These are phyloP conservation scores for Malurus alboscapulatus DNA, from an alignment of 2,113 vertebrate genomes.

Conservation along the genomic window DNA sequence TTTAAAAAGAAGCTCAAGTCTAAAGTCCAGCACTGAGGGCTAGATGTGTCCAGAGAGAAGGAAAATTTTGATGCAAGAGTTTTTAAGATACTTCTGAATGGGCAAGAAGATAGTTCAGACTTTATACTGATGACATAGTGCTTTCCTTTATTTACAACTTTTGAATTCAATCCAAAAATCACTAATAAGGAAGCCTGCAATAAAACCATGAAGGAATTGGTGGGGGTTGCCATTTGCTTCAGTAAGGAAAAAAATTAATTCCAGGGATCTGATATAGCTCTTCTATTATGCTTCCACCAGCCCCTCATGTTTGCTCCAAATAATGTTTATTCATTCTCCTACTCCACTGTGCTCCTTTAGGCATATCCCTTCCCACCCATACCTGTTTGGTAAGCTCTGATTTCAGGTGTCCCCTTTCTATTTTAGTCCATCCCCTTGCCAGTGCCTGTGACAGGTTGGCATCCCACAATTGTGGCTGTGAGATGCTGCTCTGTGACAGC, in stretches of 20 bases:
- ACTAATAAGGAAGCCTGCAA: not conserved
- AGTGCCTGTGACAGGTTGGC: no score
- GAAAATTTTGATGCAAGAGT: not conserved
- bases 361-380: not conserved
- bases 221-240: not conserved
- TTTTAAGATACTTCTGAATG: not conserved
- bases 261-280: not conserved
- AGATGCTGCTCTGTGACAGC: not conserved
- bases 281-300: not conserved
- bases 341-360: accelerated
- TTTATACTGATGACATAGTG: not conserved
- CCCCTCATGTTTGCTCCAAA: not conserved
- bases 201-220: not conserved
- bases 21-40: not conserved
- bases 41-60: not conserved
- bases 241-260: not conserved
- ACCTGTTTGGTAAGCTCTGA: not conserved
- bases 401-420: not conserved
- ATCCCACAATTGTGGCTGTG: not conserved
- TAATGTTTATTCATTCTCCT: not conserved
- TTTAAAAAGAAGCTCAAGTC: not conserved
- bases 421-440: not conserved
- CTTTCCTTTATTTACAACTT: not conserved
- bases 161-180: not conserved
- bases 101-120: not conserved